These are phyloP conservation scores for Pomacea maculata DNA, from an alignment of 1,140 invertebrate genomes.

Conservation along the genomic window DNA sequence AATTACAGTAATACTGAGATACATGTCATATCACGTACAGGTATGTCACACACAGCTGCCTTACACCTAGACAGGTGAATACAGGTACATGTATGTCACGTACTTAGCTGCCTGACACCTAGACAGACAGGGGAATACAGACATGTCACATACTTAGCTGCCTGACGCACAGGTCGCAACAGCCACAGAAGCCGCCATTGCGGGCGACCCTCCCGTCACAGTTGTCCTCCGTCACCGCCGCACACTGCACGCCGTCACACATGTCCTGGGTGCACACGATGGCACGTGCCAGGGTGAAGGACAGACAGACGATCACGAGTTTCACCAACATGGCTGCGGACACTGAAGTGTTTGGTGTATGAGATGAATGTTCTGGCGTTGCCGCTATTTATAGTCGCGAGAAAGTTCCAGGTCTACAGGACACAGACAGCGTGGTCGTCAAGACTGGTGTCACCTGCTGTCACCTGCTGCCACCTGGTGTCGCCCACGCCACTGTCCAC, in stretches of 20 bases:
- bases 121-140: not conserved
- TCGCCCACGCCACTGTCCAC: not conserved
- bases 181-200: slow-evolving; percentile 36
- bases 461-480: not conserved
- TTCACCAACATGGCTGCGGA: no score
- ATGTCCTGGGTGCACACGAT: slow-evolving; percentile 30
- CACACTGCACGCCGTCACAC: slow-evolving; percentile 28
- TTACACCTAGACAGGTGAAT: not conserved
- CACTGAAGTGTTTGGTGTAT: no score
- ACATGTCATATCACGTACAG: no score
- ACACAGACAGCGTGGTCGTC: not conserved
- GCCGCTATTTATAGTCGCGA: not conserved
- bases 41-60: not conserved
- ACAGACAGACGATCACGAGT: not conserved
- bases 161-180: slow-evolving; percentile 35
- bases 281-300: slow-evolving; percentile 7
- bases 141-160: slow-evolving; percentile 27
- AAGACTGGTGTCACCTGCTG: not conserved
- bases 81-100: not conserved
- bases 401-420: not conserved
- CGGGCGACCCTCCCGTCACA: slow-evolving; percentile 22
- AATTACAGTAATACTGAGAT: no score
- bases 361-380: not conserved
- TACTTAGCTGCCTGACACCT: no score
- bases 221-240: slow-evolving; percentile 24